These are phyloP conservation scores for Pseudococcus jackbeardsleyi DNA, from an alignment of 2,888 invertebrate species.

Conservation along the genomic window DNA sequence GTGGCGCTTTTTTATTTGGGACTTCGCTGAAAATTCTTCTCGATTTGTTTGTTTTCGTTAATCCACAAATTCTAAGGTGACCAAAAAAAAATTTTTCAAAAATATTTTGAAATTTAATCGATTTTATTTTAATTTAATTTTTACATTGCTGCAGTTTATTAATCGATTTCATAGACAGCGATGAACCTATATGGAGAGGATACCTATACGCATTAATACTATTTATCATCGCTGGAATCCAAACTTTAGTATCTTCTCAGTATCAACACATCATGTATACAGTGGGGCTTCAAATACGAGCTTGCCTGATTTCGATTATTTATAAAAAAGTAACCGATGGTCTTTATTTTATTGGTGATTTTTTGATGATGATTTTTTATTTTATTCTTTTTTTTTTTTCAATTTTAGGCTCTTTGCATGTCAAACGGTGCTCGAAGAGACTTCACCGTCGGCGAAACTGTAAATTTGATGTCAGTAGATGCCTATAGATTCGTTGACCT, in stretches of 20 bases:
- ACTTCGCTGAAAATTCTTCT: conserved; percentile 84
- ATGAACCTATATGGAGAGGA: conserved; percentile 73
- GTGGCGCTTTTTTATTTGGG: conserved; percentile 87
- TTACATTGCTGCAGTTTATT: conserved; percentile 66
- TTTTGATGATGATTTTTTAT: no score
- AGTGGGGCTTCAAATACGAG: conserved; percentile 74
- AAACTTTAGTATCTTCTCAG: conserved; percentile 73
- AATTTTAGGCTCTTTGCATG: conserved; percentile 69
- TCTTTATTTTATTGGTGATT: background rate
- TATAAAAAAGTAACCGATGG: conserved; percentile 71
- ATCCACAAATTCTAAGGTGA: conserved; percentile 90
- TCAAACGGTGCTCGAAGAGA: conserved; percentile 70
- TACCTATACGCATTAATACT: conserved; percentile 73
- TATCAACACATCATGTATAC: conserved; percentile 74
- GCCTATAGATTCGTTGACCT: conserved; percentile 72
- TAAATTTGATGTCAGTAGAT: conserved; percentile 73
- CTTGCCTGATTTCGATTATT: conserved; percentile 73
- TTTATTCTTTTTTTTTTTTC: no score
- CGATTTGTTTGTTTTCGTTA: conserved; percentile 89
- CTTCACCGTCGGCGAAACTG: conserved; percentile 72
- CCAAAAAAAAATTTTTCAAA: conserved; percentile 65
- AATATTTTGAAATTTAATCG: no score
- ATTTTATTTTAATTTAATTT: background rate
- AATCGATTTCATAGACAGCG: conserved; percentile 69
- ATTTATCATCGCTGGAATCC: conserved; percentile 72